phyloP scores from a whole-genome alignment of 2,888 invertebrate species.

The Schizaphis graminum region DNA sequence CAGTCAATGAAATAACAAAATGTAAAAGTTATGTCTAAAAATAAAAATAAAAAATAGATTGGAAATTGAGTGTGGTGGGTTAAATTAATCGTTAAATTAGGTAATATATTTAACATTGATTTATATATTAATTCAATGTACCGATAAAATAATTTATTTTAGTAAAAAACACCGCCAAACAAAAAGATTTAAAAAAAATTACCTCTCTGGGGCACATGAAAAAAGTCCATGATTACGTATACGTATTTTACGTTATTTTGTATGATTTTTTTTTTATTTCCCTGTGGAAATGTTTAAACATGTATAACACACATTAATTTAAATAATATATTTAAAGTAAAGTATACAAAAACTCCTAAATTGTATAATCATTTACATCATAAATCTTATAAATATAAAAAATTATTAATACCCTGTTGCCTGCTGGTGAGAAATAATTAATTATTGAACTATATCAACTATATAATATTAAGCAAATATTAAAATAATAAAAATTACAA shows the following conservation, averaged over 20 bases:
- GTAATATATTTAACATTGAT: neutral
- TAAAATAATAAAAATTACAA: neutral
- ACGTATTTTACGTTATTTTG: neutral
- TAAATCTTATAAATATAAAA: neutral
- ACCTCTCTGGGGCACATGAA: neutral
- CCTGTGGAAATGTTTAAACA: neutral
- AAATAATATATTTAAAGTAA: neutral
- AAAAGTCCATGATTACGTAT: neutral
- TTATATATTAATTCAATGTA: neutral
- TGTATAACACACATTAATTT: neutral
- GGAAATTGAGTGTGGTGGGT: neutral
- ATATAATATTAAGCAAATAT: too few relatives aligned
- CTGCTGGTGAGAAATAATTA: neutral
- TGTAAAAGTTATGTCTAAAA: neutral
- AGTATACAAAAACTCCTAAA: neutral
- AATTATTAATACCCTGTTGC: neutral
- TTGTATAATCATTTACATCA: neutral
- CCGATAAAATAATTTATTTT: neutral
- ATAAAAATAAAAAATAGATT: neutral
- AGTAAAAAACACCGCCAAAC: neutral
- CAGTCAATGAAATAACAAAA: neutral
- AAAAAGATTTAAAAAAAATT: neutral
- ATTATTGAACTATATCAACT: neutral
- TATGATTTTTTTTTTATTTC: neutral
- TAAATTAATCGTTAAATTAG: neutral